Base-by-base conservation (phyloP, 2,113 vertebrate species). In the Epinephelus fuscoguttatus region DNA sequence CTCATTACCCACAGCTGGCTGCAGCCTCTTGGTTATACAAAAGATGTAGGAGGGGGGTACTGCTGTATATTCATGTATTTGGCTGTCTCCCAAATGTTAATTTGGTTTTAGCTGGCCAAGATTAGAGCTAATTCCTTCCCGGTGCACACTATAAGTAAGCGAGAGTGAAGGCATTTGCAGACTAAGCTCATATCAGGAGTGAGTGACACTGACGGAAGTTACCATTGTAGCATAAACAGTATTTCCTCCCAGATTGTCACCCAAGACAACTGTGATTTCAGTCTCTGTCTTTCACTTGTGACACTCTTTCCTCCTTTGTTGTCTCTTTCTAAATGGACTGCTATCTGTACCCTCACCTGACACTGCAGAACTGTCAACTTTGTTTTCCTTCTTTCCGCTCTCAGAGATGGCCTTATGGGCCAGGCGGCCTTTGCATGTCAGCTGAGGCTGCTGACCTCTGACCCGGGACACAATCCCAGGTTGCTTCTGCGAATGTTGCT, bases 61-160 rank as follows among this genome's bases (percentile, higher is more conserved):
- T 92, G 96, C 95, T 96, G 91, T 96, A 95, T 96, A 95, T 95
- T 95, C 95, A 94, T 96, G 96, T 93, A 91, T 96, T 95, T 97
- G 96, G 95, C 95, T 95, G 91, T 85, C 90, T 95, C 95, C 94
- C 94, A 97, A 97, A 95, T 94, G 94, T 96, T 96, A 96, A 96
- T 97, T 97, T 96, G 91, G 96, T 96, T 96, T 97, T 95, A 96
- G 96, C 95, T 95, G 91, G 93, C 95, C 95, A 93, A 95, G 95
- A 97, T 97, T 96, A 96, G 95, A 95, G 95, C 88, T 96, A 96
- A 96, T 97, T 97, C 94, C 94, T 96, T 97, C 94, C 94, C 89
- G 91, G 91, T 96, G 93, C 94, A 95, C 89, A 88, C 88, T 96
- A 93, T 95, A 95, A 96, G 94, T 96, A 95, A 96, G 90, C 81